Base-by-base conservation (phyloP, 2,113 vertebrate genomes). In the Ctenomys sociabilis region DNA sequence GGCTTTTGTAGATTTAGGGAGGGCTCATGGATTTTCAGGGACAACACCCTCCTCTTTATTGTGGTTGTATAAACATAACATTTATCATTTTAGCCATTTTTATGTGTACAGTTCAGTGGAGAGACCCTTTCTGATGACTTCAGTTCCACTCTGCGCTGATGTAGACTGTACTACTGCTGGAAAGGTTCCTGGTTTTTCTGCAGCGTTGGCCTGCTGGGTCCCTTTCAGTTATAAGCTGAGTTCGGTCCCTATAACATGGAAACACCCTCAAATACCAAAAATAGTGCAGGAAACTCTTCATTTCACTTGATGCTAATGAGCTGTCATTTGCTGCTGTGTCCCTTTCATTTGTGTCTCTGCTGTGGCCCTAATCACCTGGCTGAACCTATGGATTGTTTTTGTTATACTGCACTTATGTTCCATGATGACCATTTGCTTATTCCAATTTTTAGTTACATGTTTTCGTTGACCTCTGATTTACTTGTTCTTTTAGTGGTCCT, bases 331-430 rank as follows among this genome's bases (percentile, higher is more conserved):
- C 30, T 59, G 1, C 81, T 45, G 21, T 70, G 63, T 52, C 21
- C 61, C 73, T 95, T 85, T 72, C 52, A 81, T 85, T 88, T 81
- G 45, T 78, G 28, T 88, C 85, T 90, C 85, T 88, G 32, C 40
- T 35, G 83, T 54, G 86, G 43, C 43, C 54, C 37, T 73, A 40
- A 75, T 7, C 40, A 70, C 64, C 78, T 70, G 32, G 35, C 73
- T 54, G 68, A 87, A 84, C 70, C 91, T 59, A 32, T 68, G 78
- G 37, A 37, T 97, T 90, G 45, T 83, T 92, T 93, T 87, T 11
- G 45, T 87, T 87, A 37, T 7, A 43, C 49, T 92, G 52, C 40
- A 72, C 72, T 93, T 92, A 93, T 90, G 52, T 90, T 75, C 35
- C 66, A 43, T 88, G 59, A 43, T 40, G 73, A 84, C 59, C 94